Evolutionary conservation across 2,113 vertebrate species (phyloP).

Genomic region (Poeciliopsis occidentalis): DNA sequence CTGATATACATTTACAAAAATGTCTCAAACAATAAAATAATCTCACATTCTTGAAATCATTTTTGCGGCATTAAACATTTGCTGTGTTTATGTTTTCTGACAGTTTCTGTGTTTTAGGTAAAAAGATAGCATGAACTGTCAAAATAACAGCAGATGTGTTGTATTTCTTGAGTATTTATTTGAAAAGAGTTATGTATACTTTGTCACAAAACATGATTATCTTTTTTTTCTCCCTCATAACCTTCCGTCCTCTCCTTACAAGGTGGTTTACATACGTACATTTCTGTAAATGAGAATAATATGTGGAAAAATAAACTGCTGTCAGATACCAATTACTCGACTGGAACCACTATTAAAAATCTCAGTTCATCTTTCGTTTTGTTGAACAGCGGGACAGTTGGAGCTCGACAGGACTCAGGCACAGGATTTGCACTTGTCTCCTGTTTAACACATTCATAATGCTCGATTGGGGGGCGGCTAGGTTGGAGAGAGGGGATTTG

Average conservation of each 20-base stretch:
- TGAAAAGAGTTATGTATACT: slow-evolving; percentile 81
- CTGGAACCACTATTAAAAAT: slow-evolving; percentile 37
- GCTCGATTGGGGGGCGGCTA: slow-evolving; percentile 31
- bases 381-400: slow-evolving; percentile 54
- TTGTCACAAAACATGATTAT: slow-evolving; percentile 77
- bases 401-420: slow-evolving; percentile 65
- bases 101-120: slow-evolving; percentile 67
- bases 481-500: slow-evolving; percentile 8
- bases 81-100: slow-evolving; percentile 47
- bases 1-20: slow-evolving; percentile 80
- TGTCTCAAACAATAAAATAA: slow-evolving; percentile 74
- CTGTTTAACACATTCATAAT: slow-evolving; percentile 75
- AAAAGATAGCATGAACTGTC: slow-evolving; percentile 69
- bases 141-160: slow-evolving; percentile 58
- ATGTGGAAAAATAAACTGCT: slow-evolving; percentile 32
- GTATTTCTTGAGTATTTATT: slow-evolving; percentile 55
- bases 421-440: slow-evolving; percentile 50
- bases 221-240: slow-evolving; percentile 58
- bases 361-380: slow-evolving; percentile 31
- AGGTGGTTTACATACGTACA: slow-evolving; percentile 52
- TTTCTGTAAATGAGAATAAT: slow-evolving; percentile 45
- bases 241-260: slow-evolving; percentile 49
- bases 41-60: slow-evolving; percentile 73
- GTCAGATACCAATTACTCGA: slow-evolving; percentile 29
- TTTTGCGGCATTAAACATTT: slow-evolving; percentile 61